Evolutionary conservation across 2,113 vertebrate genomes (phyloP), one percentile per base, ranked within the genome.

Genomic region (Cettia cetti): DNA sequence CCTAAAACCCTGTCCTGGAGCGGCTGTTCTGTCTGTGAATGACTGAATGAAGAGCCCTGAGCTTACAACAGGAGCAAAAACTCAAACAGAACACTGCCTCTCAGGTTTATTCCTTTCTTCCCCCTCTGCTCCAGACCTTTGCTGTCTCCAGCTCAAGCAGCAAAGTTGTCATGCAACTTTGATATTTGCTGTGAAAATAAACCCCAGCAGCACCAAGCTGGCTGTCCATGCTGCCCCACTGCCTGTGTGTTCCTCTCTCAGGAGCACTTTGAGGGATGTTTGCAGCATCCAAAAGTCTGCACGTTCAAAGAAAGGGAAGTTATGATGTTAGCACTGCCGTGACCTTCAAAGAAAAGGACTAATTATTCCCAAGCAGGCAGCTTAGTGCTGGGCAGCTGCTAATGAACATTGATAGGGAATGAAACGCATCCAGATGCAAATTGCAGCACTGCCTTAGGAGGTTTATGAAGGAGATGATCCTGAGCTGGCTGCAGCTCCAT

Each of bases 331-430:
- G 72, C 45, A 30, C 84, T 61, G 42, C 15, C 33, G 11, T 39
- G 84, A 94, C 95, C 93, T 95, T 95, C 89, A 90, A 70, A 96
- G 70, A 61, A 89, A 85, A 59, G 63, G 35, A 80, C 57, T 96
- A 94, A 95, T 90, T 91, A 95, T 88, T 95, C 84, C 93, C 79
- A 76, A 88, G 82, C 78, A 95, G 82, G 75, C 63, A 83, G 63
- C 86, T 94, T 63, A 86, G 78, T 63, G 71, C 71, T 94, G 87
- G 90, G 90, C 87, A 95, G 87, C 94, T 96, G 93, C 92, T 97
- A 90, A 94, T 88, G 93, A 91, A 88, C 93, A 53, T 4, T 69
- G 84, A 74, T 52, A 87, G 50, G 68, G 95, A 90, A 94, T 35
- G 94, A 92, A 95, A 94, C 0, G 0, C 70, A 77, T 65, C 90